Conservation (phyloP, 2,797 vertebrate genomes). For the Podargus strigoides region DNA sequence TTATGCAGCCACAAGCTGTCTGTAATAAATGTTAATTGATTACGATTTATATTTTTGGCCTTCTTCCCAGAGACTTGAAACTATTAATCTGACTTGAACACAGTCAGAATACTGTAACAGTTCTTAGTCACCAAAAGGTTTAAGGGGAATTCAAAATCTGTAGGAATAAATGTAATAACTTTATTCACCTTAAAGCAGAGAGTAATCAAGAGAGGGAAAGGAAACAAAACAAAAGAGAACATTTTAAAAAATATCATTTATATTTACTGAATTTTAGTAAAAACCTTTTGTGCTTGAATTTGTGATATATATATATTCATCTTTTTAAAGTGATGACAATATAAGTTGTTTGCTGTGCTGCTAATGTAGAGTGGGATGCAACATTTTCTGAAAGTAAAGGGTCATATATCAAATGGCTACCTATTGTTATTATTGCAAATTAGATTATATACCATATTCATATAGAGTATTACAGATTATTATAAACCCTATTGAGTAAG, state of each 20-base stretch:
- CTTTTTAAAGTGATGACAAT: neutral
- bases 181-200: neutral
- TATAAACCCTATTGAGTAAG: neutral
- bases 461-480: neutral
- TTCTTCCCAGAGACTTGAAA: slow-evolving; percentile 17
- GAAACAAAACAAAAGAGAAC: neutral
- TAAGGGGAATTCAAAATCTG: neutral
- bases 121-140: slow-evolving; percentile 1
- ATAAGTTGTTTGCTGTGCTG: neutral
- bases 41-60: slow-evolving; percentile 55
- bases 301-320: neutral
- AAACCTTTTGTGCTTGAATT: neutral
- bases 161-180: neutral
- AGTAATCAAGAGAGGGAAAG: neutral
- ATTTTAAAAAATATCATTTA: neutral
- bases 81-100: slow-evolving; percentile 29
- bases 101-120: neutral
- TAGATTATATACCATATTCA: neutral
- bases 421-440: neutral
- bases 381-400: neutral
- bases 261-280: neutral
- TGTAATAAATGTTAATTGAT: slow-evolving; percentile 56
- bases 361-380: neutral
- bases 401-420: neutral
- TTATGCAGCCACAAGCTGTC: slow-evolving; percentile 33